phyloP scores from a whole-genome alignment of 2,797 vertebrate genomes.

The Dermochelys coriacea region DNA sequence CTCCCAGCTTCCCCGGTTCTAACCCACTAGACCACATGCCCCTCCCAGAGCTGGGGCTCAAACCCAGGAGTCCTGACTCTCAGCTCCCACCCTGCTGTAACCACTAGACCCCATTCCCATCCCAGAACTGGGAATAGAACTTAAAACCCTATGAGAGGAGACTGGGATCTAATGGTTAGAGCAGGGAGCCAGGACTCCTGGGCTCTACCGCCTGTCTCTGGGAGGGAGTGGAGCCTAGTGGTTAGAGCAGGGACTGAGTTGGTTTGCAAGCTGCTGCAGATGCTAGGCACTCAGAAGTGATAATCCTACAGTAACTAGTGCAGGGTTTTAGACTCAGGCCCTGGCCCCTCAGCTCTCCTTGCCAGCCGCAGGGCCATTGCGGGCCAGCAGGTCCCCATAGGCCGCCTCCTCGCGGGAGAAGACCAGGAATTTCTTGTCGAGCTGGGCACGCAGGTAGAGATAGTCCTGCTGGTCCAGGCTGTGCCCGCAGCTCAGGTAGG shows the following conservation, averaged over 20 bases:
- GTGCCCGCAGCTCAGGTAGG: conserved; percentile 88
- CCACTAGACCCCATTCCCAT: neutral
- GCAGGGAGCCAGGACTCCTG: neutral
- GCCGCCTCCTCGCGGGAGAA: conserved; percentile 70
- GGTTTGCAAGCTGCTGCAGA: neutral
- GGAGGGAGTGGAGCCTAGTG: neutral
- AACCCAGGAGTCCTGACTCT: neutral
- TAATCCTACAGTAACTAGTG: neutral
- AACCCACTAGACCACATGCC: neutral
- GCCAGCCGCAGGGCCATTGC: neutral
- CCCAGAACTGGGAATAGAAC: neutral
- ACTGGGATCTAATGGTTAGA: neutral
- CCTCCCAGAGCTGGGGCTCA: neutral
- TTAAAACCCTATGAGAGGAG: neutral
- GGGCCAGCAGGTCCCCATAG: neutral
- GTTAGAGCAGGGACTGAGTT: neutral
- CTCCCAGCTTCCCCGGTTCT: neutral
- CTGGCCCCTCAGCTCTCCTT: neutral
- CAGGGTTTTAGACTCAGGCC: neutral
- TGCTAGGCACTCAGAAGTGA: neutral
- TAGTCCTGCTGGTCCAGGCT: conserved; percentile 91
- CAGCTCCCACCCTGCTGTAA: neutral
- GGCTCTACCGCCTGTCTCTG: too few relatives aligned
- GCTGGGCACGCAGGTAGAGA: conserved; percentile 84
- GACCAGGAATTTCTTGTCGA: conserved; percentile 86